Percentiles rank a stretch among this genome's conserved stretches.
phyloP scores from a whole-genome alignment of 2,797 vertebrate genomes.

The Cossypha niveicapilla region DNA sequence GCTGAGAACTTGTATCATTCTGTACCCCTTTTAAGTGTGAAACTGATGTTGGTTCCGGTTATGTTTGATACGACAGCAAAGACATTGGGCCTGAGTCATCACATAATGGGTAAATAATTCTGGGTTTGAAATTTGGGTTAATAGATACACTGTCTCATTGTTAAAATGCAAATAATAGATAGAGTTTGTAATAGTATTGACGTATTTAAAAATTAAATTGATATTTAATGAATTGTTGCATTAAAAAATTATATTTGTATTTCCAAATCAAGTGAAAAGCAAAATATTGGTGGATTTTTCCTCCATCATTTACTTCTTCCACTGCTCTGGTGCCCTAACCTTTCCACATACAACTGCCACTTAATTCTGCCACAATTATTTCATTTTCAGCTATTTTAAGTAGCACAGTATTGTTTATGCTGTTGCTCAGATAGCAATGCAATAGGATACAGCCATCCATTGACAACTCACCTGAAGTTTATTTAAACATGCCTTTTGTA shows the following conservation, averaged over 20 bases:
- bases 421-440: not conserved
- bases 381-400: not conserved
- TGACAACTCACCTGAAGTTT: not conserved
- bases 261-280: not conserved
- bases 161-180: not conserved
- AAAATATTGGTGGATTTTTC: not conserved
- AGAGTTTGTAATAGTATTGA: not conserved
- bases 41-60: conserved; percentile 15
- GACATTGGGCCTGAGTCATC: not conserved
- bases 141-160: not conserved
- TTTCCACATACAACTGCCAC: not conserved
- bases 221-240: not conserved
- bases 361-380: not conserved
- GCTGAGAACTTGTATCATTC: not conserved
- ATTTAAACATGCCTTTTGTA: not conserved
- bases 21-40: conserved; percentile 20
- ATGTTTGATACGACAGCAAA: not conserved
- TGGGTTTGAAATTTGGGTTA: not conserved
- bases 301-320: not conserved
- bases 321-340: not conserved
- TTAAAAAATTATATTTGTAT: not conserved
- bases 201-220: not conserved
- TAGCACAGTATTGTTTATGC: not conserved
- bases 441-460: not conserved
- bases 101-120: not conserved